These are phyloP conservation scores for Chionis minor DNA, from an alignment of 2,113 vertebrate species.

Conservation along the genomic window DNA sequence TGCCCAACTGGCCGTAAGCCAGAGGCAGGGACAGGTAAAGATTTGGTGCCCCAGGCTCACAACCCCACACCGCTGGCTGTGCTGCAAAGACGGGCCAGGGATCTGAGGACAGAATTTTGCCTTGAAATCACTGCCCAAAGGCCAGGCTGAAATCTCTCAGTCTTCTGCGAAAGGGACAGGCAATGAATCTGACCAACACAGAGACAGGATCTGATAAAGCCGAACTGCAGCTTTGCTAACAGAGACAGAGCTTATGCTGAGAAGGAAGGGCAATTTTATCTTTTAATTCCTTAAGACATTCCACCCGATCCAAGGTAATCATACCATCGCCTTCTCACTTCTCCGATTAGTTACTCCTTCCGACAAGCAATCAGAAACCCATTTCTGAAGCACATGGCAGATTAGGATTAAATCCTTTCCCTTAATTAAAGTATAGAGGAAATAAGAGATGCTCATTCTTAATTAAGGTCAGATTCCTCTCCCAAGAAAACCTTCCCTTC, in stretches of 20 bases:
- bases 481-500: background rate
- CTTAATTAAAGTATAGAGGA: background rate
- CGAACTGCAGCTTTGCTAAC: background rate
- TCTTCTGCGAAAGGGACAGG: background rate
- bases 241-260: background rate
- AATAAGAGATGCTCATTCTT: background rate
- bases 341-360: background rate
- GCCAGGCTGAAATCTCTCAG: background rate
- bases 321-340: background rate
- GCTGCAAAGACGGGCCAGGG: background rate
- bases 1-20: accelerated
- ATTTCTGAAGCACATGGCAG: background rate
- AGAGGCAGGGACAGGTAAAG: background rate
- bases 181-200: background rate
- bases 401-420: conserved; percentile 10
- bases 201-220: background rate
- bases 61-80: background rate
- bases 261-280: conserved; percentile 9
- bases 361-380: background rate
- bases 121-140: background rate
- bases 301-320: background rate
- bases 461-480: conserved; percentile 12
- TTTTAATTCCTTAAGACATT: conserved; percentile 30
- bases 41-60: background rate
- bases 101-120: background rate